phyloP scores from a whole-genome alignment of 2,113 vertebrate species.

The Cochlearius cochlearius region DNA sequence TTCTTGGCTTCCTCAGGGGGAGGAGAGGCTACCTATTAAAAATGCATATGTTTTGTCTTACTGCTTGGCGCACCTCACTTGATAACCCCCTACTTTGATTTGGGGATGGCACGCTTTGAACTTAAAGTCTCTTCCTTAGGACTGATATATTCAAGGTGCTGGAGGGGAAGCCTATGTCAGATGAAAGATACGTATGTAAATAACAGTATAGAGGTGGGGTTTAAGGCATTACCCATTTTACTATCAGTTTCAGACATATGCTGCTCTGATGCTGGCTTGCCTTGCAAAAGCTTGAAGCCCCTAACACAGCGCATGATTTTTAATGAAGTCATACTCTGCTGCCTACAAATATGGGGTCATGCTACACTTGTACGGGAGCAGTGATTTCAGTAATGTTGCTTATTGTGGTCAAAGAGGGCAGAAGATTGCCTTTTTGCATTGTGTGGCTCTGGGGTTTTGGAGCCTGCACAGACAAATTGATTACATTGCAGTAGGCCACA shows the following conservation, averaged over 20 bases:
- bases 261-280: slow-evolving; percentile 18
- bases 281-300: not conserved
- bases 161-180: slow-evolving; percentile 43
- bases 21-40: slow-evolving; percentile 59
- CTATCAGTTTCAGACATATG: slow-evolving; percentile 41
- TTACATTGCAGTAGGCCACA: not conserved
- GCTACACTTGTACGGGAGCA: not conserved
- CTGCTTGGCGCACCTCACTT: slow-evolving; percentile 24
- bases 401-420: slow-evolving; percentile 38
- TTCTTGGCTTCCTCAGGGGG: slow-evolving; percentile 39
- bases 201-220: slow-evolving; percentile 19
- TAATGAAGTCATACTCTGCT: slow-evolving; percentile 39
- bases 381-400: not conserved
- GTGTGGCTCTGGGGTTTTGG: slow-evolving; percentile 13
- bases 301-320: not conserved
- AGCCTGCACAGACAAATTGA: not conserved
- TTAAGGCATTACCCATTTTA: slow-evolving; percentile 40
- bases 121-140: slow-evolving; percentile 56
- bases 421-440: slow-evolving; percentile 41
- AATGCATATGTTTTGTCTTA: slow-evolving; percentile 63
- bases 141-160: slow-evolving; percentile 60
- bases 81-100: slow-evolving; percentile 55
- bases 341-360: slow-evolving; percentile 2
- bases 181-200: slow-evolving; percentile 58
- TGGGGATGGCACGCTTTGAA: slow-evolving; percentile 53